Base-by-base conservation (phyloP, 2,797 vertebrate species). In the Brotula barbata region DNA sequence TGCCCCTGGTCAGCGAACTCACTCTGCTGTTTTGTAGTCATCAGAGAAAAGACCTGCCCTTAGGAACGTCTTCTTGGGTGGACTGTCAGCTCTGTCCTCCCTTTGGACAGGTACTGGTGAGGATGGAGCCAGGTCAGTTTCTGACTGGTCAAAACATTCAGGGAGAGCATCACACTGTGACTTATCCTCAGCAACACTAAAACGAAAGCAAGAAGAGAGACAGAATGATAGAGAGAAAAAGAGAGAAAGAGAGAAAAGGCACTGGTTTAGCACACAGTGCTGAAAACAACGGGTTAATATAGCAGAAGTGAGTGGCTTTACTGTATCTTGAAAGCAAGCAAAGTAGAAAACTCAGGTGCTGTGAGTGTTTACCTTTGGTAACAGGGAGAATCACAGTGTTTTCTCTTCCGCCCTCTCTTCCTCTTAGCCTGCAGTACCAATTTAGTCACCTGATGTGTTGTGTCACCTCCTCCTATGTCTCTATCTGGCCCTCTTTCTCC, bases 21-120 rank as follows among this genome's bases (percentile, higher is more conserved):
- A 99, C 97, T 97, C 95, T 68, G 91, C 87, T 19, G 91, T 96
- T 93, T 99, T 99, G 90, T 95, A 98, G 78, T 97, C 94, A 12
- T 99, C 95, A 3, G 97, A 98, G 88, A 97, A 99, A 63, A 99
- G 94, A 57, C 97, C 97, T 12, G 97, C 96, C 81, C 92, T 95
- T 90, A 98, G 92, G 85, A 95, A 98, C 58, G 88, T 97, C 90
- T 99, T 99, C 85, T 92, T 94, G 58, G 94, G 93, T 52, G 93
- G 91, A 9, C 89, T 89, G 15, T 92, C 89, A 0, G 89, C 81
- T 76, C 91, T 91, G 80, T 94, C 94, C 88, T 95, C 93, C 37
- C 91, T 91, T 66, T 93, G 94, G 77, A 88, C 55, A 44, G 86
- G 53, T 10, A 85, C 81, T 42, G 89, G 49, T 33, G 84, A 91